Evolutionary conservation across 2,113 vertebrate genomes (phyloP), one percentile per base, ranked within the genome.

Genomic region (Proterorhinus semilunaris): DNA sequence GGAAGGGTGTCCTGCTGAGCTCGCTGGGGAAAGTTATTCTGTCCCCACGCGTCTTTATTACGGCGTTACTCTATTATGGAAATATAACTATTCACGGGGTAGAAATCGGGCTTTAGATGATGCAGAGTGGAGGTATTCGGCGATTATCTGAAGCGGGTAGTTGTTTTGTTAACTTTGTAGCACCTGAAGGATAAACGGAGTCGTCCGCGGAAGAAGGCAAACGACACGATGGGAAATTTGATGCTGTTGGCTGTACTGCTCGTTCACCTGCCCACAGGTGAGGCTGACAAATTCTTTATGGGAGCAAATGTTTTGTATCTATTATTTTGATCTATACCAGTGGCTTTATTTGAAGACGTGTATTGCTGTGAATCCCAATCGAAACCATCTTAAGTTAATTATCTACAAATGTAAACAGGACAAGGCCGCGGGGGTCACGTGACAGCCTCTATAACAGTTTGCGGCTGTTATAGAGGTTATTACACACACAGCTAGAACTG

Each of bases 241-340:
- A 87, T 86, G 42, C 71, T 88, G 55, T 42, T 42, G 78, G 67
- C 65, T 72, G 72, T 91, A 9, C 70, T 93, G 65, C 68, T 92
- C 69, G 47, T 66, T 12, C 66, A 87, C 71, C 86, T 91, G 52
- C 69, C 89, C 0, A 76, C 83, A 89, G 92, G 93, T 94, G 86
- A 88, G 85, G 27, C 47, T 58, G 16, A 6, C n/a, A 61, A 61
- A 5, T 7, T 7, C 10, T 45, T 6, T 0, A 0, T 0, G 7
- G 12, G 5, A n/a, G 49, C 53, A 42, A 7, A 42, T 4, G 2
- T 10, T 12, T 13, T 10, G 42, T 21, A 21, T 6, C n/a, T 43
- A 0, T 36, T n/a, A 1, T 10, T 36, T 50, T 1, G 2, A 27
- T 43, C 7, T 50, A 36, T 36, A 7, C 46, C 2, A 0, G 1